A percentile compares a stretch with the other conserved stretches of the same genome.
These are phyloP conservation scores for Mechanitis messenoides DNA, from an alignment of 2,888 invertebrate genomes.

Conservation along the genomic window DNA sequence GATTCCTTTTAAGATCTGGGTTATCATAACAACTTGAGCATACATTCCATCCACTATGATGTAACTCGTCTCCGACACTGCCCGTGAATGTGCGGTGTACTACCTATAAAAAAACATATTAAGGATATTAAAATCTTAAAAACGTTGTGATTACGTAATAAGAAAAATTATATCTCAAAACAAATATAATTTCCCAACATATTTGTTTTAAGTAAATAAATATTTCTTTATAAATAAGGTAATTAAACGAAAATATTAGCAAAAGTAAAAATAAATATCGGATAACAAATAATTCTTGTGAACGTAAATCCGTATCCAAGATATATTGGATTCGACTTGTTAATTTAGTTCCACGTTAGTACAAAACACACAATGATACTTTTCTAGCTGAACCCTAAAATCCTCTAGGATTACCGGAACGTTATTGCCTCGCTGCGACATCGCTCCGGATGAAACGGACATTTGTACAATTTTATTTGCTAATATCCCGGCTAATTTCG, in stretches of 20 bases:
- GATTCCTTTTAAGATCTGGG: slow-evolving; percentile 79
- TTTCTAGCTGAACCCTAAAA: slow-evolving; percentile 36
- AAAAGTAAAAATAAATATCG: not conserved
- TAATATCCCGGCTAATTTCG: slow-evolving; percentile 45
- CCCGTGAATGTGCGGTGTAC: slow-evolving; percentile 90
- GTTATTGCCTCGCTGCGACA: slow-evolving; percentile 50
- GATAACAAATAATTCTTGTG: slow-evolving; percentile 7
- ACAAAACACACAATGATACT: slow-evolving; percentile 46
- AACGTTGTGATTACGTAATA: too few species aligned
- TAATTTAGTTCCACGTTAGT: slow-evolving; percentile 51
- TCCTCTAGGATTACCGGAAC: slow-evolving; percentile 53
- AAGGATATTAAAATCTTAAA: too few species aligned
- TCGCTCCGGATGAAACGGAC: slow-evolving; percentile 30
- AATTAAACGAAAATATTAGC: not conserved
- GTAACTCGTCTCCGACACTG: slow-evolving; percentile 89
- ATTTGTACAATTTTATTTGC: slow-evolving; percentile 46
- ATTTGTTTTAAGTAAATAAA: not conserved
- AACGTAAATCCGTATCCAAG: slow-evolving; percentile 14
- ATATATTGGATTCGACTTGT: slow-evolving; percentile 58
- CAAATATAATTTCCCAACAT: too few species aligned
- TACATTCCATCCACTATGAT: slow-evolving; percentile 98
- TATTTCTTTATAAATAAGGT: not conserved
- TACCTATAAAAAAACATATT: slow-evolving; percentile 75
- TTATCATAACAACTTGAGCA: slow-evolving; percentile 92
- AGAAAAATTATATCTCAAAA: too few species aligned